A percentile compares a stretch with the other conserved stretches of the same genome.
Conservation (phyloP, 2,888 invertebrate genomes). For the Nowickia ferox region DNA sequence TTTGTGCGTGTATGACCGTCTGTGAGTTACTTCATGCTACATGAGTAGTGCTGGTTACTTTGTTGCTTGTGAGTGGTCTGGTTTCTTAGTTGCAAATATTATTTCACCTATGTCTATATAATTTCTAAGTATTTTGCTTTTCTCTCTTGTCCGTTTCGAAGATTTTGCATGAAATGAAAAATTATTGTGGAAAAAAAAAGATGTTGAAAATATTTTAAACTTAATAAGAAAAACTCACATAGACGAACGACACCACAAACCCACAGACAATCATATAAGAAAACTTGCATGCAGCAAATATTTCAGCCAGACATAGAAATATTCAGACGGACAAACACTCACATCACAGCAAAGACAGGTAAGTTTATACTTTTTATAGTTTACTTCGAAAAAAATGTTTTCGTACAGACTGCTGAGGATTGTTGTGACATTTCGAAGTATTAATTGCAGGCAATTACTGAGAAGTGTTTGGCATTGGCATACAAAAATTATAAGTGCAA, state of each 20-base stretch:
- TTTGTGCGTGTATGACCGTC: not conserved
- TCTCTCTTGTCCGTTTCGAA: slow-evolving; percentile 39
- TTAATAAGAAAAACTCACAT: slow-evolving; percentile 62
- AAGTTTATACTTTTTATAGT: not conserved
- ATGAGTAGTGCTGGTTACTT: slow-evolving; percentile 33
- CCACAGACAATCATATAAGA: slow-evolving; percentile 24
- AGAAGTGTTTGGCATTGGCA: not conserved
- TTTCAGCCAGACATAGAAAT: slow-evolving; percentile 12
- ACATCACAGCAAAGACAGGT: not conserved
- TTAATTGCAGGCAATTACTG: not conserved
- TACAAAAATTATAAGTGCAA: no score
- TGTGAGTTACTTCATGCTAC: slow-evolving; percentile 39
- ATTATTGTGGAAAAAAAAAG: slow-evolving; percentile 25
- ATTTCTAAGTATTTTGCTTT: slow-evolving; percentile 1
- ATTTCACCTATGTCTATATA: slow-evolving; percentile 44
- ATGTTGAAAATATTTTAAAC: slow-evolving; percentile 22
- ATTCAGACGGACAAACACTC: slow-evolving; percentile 6
- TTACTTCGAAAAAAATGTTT: not conserved
- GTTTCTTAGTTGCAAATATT: slow-evolving; percentile 64
- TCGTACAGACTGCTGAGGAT: slow-evolving; percentile 13
- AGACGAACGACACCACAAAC: slow-evolving; percentile 6
- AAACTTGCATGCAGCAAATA: slow-evolving; percentile 20
- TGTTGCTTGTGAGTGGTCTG: slow-evolving; percentile 42
- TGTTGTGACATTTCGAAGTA: slow-evolving; percentile 15
- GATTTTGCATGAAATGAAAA: slow-evolving; percentile 31